phyloP scores from a whole-genome alignment of 2,888 invertebrate species.

The Spilarctia lutea region DNA sequence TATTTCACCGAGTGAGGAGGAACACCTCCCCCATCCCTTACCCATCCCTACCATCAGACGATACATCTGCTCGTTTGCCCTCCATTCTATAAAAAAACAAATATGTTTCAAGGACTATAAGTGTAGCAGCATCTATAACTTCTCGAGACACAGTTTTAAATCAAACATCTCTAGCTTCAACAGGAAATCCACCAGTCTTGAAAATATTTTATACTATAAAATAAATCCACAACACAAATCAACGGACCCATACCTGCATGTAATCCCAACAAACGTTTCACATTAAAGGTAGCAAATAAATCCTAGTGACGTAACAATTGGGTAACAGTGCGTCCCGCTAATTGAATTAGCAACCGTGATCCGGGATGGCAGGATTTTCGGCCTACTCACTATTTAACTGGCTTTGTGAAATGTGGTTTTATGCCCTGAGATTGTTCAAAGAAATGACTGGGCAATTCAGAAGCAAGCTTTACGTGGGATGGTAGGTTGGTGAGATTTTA shows the following conservation, averaged over 20 bases:
- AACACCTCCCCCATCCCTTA: too few relatives aligned
- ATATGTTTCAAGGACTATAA: too few relatives aligned
- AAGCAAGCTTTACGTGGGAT: not conserved
- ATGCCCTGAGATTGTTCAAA: constrained; percentile 35
- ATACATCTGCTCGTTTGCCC: too few relatives aligned
- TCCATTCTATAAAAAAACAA: too few relatives aligned
- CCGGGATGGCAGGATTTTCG: constrained; percentile 55
- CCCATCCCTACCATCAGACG: too few relatives aligned
- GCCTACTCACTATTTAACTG: constrained; percentile 57
- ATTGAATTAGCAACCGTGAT: constrained; percentile 66
- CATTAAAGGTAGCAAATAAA: constrained; percentile 56
- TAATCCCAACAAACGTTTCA: constrained; percentile 30
- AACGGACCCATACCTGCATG: constrained; percentile 14
- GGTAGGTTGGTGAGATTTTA: not conserved
- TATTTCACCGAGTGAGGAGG: too few relatives aligned
- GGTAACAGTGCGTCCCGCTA: constrained; percentile 58
- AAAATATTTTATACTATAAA: not conserved
- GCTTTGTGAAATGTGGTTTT: constrained; percentile 47
- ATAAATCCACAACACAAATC: constrained; percentile 12
- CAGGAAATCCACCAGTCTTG: not conserved
- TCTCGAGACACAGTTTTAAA: not conserved
- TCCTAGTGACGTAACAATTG: constrained; percentile 64
- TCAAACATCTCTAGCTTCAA: not conserved
- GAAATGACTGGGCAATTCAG: constrained; percentile 25
- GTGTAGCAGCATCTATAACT: too few relatives aligned